These are phyloP conservation scores for Poecilia picta DNA, from an alignment of 2,797 vertebrate genomes.

Conservation along the genomic window DNA sequence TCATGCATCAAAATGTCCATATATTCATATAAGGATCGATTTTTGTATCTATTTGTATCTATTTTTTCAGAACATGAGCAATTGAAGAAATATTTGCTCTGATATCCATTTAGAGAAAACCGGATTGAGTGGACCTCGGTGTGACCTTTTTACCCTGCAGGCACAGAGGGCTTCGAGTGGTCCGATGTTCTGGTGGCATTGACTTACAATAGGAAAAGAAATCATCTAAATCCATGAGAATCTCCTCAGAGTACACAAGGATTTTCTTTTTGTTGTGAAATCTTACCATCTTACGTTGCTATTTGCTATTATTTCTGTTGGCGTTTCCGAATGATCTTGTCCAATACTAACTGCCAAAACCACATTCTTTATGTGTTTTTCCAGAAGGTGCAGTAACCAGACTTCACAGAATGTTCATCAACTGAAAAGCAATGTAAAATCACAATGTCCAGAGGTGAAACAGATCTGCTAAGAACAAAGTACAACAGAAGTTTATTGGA, in stretches of 20 bases:
- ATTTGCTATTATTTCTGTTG: background rate
- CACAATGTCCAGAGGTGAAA: constrained; percentile 21
- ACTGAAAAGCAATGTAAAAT: constrained; percentile 1
- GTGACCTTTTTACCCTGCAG: too few species aligned
- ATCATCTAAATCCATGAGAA: constrained; percentile 10
- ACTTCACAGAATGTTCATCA: background rate
- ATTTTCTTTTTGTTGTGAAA: constrained; percentile 12
- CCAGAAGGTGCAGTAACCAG: background rate
- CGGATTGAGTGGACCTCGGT: too few species aligned
- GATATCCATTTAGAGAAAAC: too few species aligned
- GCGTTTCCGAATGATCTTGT: background rate
- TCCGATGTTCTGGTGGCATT: background rate
- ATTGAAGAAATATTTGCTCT: too few species aligned
- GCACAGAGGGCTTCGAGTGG: too few species aligned
- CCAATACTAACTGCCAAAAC: background rate
- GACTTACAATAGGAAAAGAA: background rate
- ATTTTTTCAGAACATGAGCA: too few species aligned
- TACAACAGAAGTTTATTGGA: constrained; percentile 11
- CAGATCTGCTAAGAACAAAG: constrained; percentile 27
- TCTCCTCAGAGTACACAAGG: background rate
- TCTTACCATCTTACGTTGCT: constrained; percentile 14
- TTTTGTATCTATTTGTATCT: too few species aligned
- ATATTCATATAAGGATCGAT: too few species aligned
- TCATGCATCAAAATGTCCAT: too few species aligned
- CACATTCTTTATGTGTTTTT: background rate